phyloP scores from a whole-genome alignment of 2,797 vertebrate genomes.

The Rhinoraja longicauda region DNA sequence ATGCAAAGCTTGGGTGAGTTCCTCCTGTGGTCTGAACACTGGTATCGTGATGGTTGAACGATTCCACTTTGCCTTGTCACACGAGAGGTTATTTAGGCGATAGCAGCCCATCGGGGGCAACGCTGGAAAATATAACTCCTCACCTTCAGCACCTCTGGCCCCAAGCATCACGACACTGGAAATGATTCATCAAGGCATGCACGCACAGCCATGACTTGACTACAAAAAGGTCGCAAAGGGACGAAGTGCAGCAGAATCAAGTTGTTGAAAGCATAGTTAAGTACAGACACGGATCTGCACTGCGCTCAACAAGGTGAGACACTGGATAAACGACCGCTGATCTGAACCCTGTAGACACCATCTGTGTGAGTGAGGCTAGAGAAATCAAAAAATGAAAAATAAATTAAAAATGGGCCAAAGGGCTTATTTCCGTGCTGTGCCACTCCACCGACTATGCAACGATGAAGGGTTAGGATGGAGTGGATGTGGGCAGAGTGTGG shows the following conservation, averaged over 20 bases:
- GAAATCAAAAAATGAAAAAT: no score
- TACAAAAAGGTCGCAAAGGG: neutral
- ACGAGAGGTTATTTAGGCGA: neutral
- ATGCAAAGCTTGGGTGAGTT: neutral
- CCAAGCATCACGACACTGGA: neutral
- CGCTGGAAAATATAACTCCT: neutral
- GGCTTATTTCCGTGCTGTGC: no score
- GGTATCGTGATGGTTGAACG: neutral
- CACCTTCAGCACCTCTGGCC: neutral
- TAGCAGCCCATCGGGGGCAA: neutral
- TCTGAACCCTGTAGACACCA: no score
- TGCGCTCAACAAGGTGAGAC: neutral
- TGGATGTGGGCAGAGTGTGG: no score
- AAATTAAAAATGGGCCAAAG: no score
- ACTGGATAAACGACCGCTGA: no score
- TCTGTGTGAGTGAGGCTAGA: no score
- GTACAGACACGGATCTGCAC: neutral
- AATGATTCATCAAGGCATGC: neutral
- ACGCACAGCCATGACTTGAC: neutral
- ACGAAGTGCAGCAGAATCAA: neutral
- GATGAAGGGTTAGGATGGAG: no score
- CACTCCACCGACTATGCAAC: no score
- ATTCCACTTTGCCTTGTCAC: conserved; percentile 5
- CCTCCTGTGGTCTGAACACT: conserved; percentile 15
- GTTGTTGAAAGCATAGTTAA: neutral